Evolutionary conservation across 2,888 invertebrate genomes (phyloP), one percentile per base, ranked within the genome.

Genomic region (Pristionchus mayeri): DNA sequence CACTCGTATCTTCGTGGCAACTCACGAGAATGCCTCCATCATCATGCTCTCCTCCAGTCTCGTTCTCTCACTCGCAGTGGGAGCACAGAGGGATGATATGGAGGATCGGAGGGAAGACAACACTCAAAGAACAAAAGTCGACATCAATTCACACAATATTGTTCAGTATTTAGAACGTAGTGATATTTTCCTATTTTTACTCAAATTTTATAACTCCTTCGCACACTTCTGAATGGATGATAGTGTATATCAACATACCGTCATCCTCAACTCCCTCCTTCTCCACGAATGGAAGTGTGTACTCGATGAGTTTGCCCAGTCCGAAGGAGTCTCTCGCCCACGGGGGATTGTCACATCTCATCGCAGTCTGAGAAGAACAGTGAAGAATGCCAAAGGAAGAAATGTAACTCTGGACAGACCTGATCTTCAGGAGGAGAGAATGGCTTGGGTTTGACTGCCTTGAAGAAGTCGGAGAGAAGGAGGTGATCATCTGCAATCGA

Each of bases 291-390:
- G 76, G 37, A 16, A 57, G 18, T 3, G 78, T 18, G 44, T 76
- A 84, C 7, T 57, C 84, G 34, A 76, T 48, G 16, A 84, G 27
- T 60, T 27, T 54, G 18, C 84, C 84, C 50, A 84, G 48, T 78
- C 76, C 84, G 48, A 44, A 84, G 3, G 60, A 76, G 34, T 84
- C 84, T n/a, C 84, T 34, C n/a, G 84, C 84, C 52, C 76, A 84
- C 2, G 52, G 52, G 13, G 84, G 84, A 30, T 84, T 60, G 30
- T 67, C 82, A 16, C 27, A 48, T 30, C 63, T 21, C 82, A 82
- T 82, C 30, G 60, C 67, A 21, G n/a, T 30, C 82, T 82, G 50
- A 40, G 0, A 63, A 1, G 6, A 16, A 57, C 9, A 21, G 6
- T n/a, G 21, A 1, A 52, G 52, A 50, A 52, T 52, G n/a, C 21